Conservation (phyloP, 2,888 invertebrate species). For the Mycalesis mineus region DNA sequence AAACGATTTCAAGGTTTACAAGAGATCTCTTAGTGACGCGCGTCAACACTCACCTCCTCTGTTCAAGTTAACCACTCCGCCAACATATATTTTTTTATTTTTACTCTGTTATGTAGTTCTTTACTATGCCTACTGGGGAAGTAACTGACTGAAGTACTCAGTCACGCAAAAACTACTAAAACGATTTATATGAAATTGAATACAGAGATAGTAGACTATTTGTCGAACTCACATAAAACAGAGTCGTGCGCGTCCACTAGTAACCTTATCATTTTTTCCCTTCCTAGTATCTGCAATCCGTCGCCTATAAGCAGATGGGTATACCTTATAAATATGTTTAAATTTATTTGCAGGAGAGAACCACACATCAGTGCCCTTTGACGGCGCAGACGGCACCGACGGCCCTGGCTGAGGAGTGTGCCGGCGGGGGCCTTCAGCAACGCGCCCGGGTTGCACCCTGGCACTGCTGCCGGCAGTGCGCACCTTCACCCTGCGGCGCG, state of each 20-base stretch:
- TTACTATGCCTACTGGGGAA: too few species aligned
- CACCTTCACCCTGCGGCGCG: constrained; percentile 17
- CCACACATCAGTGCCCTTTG: constrained; percentile 20
- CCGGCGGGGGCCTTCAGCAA: constrained; percentile 31
- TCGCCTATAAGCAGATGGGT: too few species aligned
- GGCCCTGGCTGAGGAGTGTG: constrained; percentile 12
- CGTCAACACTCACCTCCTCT: too few species aligned
- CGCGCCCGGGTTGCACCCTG: constrained; percentile 28
- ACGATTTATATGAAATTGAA: too few species aligned
- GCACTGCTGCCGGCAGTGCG: constrained; percentile 18
- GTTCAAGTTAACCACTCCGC: too few species aligned
- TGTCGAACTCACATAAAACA: not conserved
- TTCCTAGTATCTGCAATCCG: too few species aligned
- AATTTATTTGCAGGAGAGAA: constrained; percentile 10
- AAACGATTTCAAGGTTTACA: too few species aligned
- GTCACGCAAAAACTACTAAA: not conserved
- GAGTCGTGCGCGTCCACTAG: not conserved
- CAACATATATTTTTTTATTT: too few species aligned
- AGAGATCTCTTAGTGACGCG: too few species aligned
- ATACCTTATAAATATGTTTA: not conserved
- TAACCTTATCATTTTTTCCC: too few species aligned
- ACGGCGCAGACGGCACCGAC: constrained; percentile 15
- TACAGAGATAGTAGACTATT: not conserved
- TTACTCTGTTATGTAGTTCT: too few species aligned
- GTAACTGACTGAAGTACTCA: too few species aligned